Evolutionary conservation across 2,888 invertebrate genomes (phyloP), one percentile per base, ranked within the genome.

Genomic region (Lamellibrachia satsuma): DNA sequence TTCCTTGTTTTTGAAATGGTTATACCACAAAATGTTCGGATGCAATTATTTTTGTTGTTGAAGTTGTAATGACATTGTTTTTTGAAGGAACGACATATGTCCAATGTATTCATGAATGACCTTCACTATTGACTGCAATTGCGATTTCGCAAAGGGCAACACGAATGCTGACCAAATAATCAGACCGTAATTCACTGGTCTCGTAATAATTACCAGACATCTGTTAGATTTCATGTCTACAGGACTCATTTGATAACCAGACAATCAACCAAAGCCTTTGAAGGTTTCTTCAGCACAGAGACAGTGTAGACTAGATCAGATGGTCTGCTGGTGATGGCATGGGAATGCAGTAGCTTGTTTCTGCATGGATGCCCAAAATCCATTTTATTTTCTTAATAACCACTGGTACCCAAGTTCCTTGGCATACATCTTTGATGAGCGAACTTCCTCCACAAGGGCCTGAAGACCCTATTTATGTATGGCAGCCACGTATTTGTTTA

Each of bases 361-460:
- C 75, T 75, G 75, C 75, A 75, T n/a, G 75, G 6, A 15, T 15
- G 22, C 4, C 75, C 75, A 75, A 75, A 75, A 75, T 75, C 75
- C 75, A 75, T 75, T 75, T 75, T 75, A 75, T 75, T 75, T 75
- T 22, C 75, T 22, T 75, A 75, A 75, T 75, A 75, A 75, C 75
- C 75, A 75, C 15, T 22, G 75, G 75, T 75, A 6, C 75, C 75
- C 15, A 75, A n/a, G 15, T 75, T n/a, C 75, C n/a, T 55, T 75
- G 75, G 75, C 75, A 75, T 75, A 75, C 75, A 75, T 75, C 75
- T 75, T 75, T 75, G 75, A 75, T 75, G 75, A 75, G 75, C 75
- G 3, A 4, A 75, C 22, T 6, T 22, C 22, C 75, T n/a, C 75
- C 22, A 75, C 22, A 22, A 15, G 22, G 75, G 75, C 22, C 75